A percentile compares a stretch with the other conserved stretches of the same genome.
phyloP scores from a whole-genome alignment of 2,797 vertebrate genomes.

The Sebastes reedi region DNA sequence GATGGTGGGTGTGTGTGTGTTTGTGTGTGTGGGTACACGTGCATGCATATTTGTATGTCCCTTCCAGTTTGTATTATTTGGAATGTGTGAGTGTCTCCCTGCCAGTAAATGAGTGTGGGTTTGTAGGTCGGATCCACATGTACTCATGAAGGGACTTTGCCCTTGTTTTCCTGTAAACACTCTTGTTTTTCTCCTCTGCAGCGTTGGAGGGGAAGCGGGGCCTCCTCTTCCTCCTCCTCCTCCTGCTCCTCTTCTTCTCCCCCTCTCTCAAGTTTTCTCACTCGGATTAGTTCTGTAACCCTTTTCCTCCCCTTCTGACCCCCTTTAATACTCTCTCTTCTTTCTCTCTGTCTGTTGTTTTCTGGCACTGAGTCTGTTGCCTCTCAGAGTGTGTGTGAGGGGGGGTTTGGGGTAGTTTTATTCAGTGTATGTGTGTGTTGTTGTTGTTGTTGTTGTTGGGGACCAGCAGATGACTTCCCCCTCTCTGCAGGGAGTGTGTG shows the following conservation, averaged over 20 bases:
- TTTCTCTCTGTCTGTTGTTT: slow-evolving; percentile 28
- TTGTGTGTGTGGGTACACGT: background rate
- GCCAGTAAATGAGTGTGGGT: slow-evolving; percentile 43
- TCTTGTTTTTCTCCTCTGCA: slow-evolving; percentile 49
- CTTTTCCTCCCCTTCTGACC: slow-evolving; percentile 42
- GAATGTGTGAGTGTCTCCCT: background rate
- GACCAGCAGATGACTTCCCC: slow-evolving; percentile 70
- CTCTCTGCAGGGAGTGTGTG: slow-evolving; percentile 71
- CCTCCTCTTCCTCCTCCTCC: slow-evolving; percentile 17
- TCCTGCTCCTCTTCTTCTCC: background rate
- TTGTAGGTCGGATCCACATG: slow-evolving; percentile 50
- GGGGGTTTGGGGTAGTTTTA: slow-evolving; percentile 15
- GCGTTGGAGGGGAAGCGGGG: slow-evolving; percentile 30
- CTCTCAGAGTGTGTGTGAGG: slow-evolving; percentile 31
- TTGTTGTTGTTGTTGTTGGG: slow-evolving; percentile 48
- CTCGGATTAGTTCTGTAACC: slow-evolving; percentile 61
- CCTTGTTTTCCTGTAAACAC: slow-evolving; percentile 70
- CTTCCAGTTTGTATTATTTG: background rate
- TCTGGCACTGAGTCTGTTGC: slow-evolving; percentile 37
- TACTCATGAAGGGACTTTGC: slow-evolving; percentile 60
- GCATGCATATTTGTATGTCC: background rate
- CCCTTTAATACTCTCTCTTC: slow-evolving; percentile 23
- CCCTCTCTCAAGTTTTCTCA: slow-evolving; percentile 45
- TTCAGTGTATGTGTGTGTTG: slow-evolving; percentile 26
- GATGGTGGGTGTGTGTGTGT: slow-evolving; percentile 3